phyloP scores from a whole-genome alignment of 2,888 invertebrate species.

The Latrodectus elegans region DNA sequence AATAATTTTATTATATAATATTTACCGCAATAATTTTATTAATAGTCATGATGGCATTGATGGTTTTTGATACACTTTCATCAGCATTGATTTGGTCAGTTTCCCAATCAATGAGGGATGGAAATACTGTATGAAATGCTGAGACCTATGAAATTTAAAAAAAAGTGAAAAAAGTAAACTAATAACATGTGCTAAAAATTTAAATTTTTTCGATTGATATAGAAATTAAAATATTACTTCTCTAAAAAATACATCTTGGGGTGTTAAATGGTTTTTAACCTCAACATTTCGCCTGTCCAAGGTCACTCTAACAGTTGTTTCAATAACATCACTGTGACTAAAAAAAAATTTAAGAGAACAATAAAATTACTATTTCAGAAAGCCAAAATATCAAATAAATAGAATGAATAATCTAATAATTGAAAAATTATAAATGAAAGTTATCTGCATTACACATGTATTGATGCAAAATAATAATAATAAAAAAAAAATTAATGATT shows the following conservation, averaged over 20 bases:
- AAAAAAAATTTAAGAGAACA: not conserved
- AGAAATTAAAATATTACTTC: conserved; percentile 75
- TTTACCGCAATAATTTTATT: conserved; percentile 79
- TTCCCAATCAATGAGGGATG: conserved; percentile 80
- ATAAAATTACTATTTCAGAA: no score
- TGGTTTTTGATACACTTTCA: conserved; percentile 79
- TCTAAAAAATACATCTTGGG: conserved; percentile 85
- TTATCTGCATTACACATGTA: no score
- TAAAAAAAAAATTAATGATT: no score
- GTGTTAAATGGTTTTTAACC: conserved; percentile 78
- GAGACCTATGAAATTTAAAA: conserved; percentile 77
- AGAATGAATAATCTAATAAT: no score
- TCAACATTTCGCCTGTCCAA: conserved; percentile 74
- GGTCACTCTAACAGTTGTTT: conserved; percentile 79
- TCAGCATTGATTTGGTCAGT: conserved; percentile 80
- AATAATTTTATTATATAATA: conserved; percentile 28
- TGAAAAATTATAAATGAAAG: no score
- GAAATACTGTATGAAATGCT: conserved; percentile 81
- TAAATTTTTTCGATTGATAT: not conserved
- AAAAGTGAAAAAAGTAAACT: not conserved
- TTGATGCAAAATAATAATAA: no score
- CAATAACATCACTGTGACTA: conserved; percentile 76
- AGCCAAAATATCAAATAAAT: no score
- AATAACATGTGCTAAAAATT: not conserved
- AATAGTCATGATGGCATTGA: conserved; percentile 78